A percentile compares a stretch with the other conserved stretches of the same genome.
These are phyloP conservation scores for Diarsia rubi DNA, from an alignment of 2,888 invertebrate species.

Conservation along the genomic window DNA sequence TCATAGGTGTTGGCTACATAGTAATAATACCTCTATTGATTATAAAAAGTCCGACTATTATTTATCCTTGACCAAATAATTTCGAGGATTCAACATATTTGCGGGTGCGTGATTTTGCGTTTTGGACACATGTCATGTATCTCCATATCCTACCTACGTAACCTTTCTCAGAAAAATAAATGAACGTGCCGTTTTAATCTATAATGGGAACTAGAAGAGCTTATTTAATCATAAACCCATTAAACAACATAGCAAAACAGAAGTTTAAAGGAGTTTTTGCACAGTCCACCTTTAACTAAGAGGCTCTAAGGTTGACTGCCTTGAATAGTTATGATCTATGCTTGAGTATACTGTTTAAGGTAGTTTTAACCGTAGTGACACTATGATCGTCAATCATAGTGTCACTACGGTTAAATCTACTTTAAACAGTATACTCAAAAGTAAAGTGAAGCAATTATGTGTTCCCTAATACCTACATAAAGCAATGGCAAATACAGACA, in stretches of 20 bases:
- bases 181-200: neutral
- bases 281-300: neutral
- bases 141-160: neutral
- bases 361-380: neutral
- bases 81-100: neutral
- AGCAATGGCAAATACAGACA: constrained; percentile 8
- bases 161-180: neutral
- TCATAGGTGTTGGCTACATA: neutral
- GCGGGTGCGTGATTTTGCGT: neutral
- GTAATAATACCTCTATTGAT: neutral
- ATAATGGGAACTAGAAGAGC: neutral
- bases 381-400: too few species aligned
- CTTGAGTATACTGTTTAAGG: neutral
- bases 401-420: too few species aligned
- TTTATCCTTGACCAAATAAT: neutral
- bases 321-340: neutral
- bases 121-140: neutral
- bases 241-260: neutral
- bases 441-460: neutral
- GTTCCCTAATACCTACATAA: neutral
- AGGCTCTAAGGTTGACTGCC: neutral
- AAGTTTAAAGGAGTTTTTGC: neutral
- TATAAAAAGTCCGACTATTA: too few species aligned
- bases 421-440: too few species aligned
- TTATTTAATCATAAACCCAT: neutral